Base-by-base conservation (phyloP, 2,888 invertebrate genomes). In the Didymodactylos carnosus region DNA sequence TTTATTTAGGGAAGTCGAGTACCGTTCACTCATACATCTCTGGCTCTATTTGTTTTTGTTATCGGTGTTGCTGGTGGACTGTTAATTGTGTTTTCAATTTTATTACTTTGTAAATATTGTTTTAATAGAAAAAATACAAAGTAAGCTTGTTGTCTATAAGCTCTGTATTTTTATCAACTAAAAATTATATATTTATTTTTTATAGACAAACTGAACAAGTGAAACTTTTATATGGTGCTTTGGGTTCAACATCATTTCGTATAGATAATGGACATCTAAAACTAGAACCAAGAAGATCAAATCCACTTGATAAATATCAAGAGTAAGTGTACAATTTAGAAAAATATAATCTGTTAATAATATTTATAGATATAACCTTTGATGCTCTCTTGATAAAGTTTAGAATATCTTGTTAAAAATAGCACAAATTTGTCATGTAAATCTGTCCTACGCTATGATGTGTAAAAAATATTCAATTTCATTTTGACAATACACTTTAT, bases 51-150 rank as follows among this genome's bases (percentile, higher is more conserved):
- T 73, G 83, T 84, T 39, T 80, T 84, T 46, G 79, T 83, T 46
- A 80, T 81, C 29, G 84, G 84, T 8, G 82, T 84, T 25, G 79
- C 81, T 6, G 84, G 83, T 14, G 84, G 84, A 14, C 79, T 84
- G 40, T 76, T 83, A 73, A 80, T 84, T n/a, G 83, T 84, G 49
- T 79, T 83, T 49, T 78, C 81, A 40, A 81, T 84, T 76, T 80
- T 84, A 75, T 79, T 84, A 72, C 81, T 81, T 78, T 84, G 83
- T 78, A 83, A 82, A 78, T 81, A 81, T 77, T 84, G 84, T 77
- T 79, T 81, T 73, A 80, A 80, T 73, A 79, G 80, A 72, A 80
- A 79, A 75, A 80, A 80, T 76, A 75, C 77, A 19, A 62, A 35
- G 62, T 62, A 62, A 19, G 23, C 23, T 46, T 46, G 19, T 46